Conservation (phyloP, 2,888 invertebrate genomes). For the Autographa gamma region DNA sequence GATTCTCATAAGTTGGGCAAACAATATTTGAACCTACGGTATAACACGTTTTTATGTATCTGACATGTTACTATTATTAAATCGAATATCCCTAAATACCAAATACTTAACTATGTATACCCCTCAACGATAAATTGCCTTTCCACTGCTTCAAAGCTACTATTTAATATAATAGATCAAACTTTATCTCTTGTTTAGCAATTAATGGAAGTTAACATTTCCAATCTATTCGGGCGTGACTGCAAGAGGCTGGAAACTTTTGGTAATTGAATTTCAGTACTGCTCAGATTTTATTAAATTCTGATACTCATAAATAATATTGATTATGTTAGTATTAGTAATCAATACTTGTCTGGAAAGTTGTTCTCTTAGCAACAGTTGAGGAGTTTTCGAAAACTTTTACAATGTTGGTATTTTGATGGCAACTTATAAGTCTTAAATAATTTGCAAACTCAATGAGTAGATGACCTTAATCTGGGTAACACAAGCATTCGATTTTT, state of each 20-base stretch:
- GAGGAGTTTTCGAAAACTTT: background rate
- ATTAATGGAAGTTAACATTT: constrained; percentile 11
- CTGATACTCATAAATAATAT: constrained; percentile 1
- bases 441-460: too few relatives aligned
- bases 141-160: background rate
- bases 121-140: background rate
- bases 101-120: background rate
- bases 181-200: background rate
- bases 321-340: background rate
- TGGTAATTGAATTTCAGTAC: constrained; percentile 5
- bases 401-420: background rate
- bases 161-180: background rate
- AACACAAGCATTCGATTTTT: too few relatives aligned
- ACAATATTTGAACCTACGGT: too few relatives aligned
- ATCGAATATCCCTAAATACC: too few relatives aligned
- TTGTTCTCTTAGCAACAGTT: background rate
- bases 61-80: too few relatives aligned
- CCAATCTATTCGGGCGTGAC: background rate
- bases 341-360: background rate
- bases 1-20: too few relatives aligned
- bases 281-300: background rate
- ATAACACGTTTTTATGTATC: too few relatives aligned
- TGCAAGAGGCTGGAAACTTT: constrained; percentile 11
- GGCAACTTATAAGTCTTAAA: too few relatives aligned
- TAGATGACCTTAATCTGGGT: too few relatives aligned